These are phyloP conservation scores for Caranx melampygus DNA, from an alignment of 2,113 vertebrate genomes.

Conservation along the genomic window DNA sequence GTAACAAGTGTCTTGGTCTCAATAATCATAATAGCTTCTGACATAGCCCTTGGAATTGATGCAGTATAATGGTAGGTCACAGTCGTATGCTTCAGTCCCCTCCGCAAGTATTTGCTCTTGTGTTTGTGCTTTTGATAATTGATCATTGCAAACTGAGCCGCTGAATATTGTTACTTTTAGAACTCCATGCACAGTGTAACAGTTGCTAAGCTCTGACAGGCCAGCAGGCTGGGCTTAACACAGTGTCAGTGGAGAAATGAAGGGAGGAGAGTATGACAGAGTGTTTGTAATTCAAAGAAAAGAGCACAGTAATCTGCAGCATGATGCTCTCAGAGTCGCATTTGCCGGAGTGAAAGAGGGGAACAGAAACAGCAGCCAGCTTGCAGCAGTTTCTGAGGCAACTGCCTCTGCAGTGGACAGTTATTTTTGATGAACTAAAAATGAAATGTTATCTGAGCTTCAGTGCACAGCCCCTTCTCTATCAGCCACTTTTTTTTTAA, in stretches of 20 bases:
- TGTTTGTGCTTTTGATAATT: not conserved
- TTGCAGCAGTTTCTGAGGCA: conserved; percentile 1
- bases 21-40: not conserved
- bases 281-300: not conserved
- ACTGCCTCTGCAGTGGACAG: conserved; percentile 16
- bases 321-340: conserved; percentile 5
- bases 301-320: not conserved
- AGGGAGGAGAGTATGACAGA: not conserved
- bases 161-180: not conserved
- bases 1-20: too few species aligned
- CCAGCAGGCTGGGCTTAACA: not conserved
- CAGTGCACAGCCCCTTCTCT: not conserved
- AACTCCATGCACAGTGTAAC: not conserved
- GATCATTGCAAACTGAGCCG: not conserved
- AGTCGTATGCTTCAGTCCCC: not conserved
- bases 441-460: conserved; percentile 41
- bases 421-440: conserved; percentile 47
- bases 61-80: not conserved
- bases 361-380: not conserved
- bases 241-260: conserved; percentile 1
- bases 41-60: not conserved
- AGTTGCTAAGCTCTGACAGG: not conserved
- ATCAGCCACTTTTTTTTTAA: not conserved
- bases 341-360: conserved; percentile 9
- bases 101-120: not conserved